Evolutionary conservation across 2,888 invertebrate genomes (phyloP).

Genomic region (Eupithecia exiguata): DNA sequence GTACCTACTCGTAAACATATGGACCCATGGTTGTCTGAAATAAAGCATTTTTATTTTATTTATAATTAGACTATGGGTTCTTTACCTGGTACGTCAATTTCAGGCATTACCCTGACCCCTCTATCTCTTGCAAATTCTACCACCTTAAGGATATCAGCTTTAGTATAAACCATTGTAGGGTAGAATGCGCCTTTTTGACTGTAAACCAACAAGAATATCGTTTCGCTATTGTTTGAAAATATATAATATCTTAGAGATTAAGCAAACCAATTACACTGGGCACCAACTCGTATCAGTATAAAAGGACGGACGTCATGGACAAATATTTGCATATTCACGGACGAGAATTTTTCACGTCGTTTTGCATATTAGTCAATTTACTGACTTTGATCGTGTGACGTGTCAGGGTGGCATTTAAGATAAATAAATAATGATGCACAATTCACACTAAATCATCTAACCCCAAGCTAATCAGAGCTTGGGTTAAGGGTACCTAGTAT

Average conservation of each 20-base stretch:
- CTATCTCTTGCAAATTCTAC: constrained; percentile 90
- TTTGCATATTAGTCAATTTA: no score
- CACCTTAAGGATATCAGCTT: constrained; percentile 85
- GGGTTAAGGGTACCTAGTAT: no score
- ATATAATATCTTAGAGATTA: neutral
- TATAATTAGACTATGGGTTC: neutral
- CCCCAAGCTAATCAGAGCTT: no score
- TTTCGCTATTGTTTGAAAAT: neutral
- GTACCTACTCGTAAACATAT: no score
- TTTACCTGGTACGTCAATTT: constrained; percentile 94
- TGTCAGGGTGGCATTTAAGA: no score
- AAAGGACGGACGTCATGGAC: neutral
- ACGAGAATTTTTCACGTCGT: no score
- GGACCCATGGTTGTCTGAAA: no score
- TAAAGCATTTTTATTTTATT: no score
- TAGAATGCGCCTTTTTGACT: constrained; percentile 88
- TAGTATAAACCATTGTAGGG: constrained; percentile 85
- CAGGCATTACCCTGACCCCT: constrained; percentile 93
- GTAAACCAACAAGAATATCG: constrained; percentile 36
- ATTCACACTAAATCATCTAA: no score
- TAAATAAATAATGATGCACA: no score
- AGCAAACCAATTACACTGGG: neutral
- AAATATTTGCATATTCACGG: no score
- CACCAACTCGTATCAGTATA: neutral
- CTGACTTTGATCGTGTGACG: no score